phyloP scores from a whole-genome alignment of 2,113 vertebrate genomes.

The Thunnus maccoyii region DNA sequence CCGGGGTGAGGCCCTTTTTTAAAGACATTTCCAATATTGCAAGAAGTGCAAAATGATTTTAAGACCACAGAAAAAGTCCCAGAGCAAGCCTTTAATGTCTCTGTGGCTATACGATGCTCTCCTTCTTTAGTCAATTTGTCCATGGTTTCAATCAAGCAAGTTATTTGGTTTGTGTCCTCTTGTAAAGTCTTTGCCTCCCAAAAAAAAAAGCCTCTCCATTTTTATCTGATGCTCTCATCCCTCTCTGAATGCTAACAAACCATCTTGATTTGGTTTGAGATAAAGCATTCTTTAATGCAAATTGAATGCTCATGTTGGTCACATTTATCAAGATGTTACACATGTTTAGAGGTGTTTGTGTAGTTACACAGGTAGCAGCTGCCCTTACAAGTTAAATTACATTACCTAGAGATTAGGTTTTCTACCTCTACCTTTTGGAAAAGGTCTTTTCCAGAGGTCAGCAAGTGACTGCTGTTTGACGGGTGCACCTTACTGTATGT shows the following conservation, averaged over 20 bases:
- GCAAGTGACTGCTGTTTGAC: too few relatives aligned
- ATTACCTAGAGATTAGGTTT: too few relatives aligned
- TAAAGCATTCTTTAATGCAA: slow-evolving; percentile 34
- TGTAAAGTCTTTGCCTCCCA: slow-evolving; percentile 36
- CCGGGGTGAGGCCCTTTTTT: slow-evolving; percentile 54
- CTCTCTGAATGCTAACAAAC: slow-evolving; percentile 24
- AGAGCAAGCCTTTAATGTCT: slow-evolving; percentile 68
- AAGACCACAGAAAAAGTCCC: slow-evolving; percentile 73
- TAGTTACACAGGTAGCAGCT: slow-evolving; percentile 16
- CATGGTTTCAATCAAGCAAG: slow-evolving; percentile 74
- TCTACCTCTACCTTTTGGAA: too few relatives aligned
- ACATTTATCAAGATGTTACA: slow-evolving; percentile 30
- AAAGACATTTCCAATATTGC: slow-evolving; percentile 71
- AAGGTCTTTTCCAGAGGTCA: too few relatives aligned
- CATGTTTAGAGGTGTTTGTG: slow-evolving; percentile 35
- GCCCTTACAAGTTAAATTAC: too few relatives aligned
- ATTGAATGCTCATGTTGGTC: slow-evolving; percentile 27
- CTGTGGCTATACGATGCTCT: slow-evolving; percentile 56
- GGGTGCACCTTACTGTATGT: too few relatives aligned
- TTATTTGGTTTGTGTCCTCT: slow-evolving; percentile 71
- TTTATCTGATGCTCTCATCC: slow-evolving; percentile 38
- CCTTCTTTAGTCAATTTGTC: slow-evolving; percentile 66
- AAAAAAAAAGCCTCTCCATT: slow-evolving; percentile 29
- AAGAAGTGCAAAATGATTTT: slow-evolving; percentile 75
- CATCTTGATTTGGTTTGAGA: slow-evolving; percentile 51